Evolutionary conservation across 2,888 invertebrate genomes (phyloP).

Genomic region (Sinelater perroti): DNA sequence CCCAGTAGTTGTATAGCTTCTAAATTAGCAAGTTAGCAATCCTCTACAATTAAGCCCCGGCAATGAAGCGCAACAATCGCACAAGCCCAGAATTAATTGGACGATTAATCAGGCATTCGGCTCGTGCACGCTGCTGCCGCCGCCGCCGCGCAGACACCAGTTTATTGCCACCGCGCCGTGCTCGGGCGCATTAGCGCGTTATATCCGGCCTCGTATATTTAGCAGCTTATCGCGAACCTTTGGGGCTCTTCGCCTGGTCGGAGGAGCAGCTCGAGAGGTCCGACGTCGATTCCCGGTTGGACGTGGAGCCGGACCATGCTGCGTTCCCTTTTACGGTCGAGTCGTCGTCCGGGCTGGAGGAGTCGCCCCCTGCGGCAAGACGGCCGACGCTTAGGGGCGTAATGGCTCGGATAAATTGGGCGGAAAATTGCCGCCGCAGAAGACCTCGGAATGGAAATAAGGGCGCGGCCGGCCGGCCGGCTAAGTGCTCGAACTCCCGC

Average conservation of each 20-base stretch:
- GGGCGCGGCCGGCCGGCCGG: slow-evolving; percentile 14
- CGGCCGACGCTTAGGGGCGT: slow-evolving; percentile 11
- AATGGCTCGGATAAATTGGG: slow-evolving; percentile 10
- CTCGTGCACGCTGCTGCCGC: background rate
- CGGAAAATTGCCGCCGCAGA: slow-evolving; percentile 10
- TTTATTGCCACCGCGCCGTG: background rate
- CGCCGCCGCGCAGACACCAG: background rate
- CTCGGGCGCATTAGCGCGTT: background rate
- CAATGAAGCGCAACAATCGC: background rate
- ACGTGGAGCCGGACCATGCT: slow-evolving; percentile 61
- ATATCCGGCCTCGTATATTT: slow-evolving; percentile 35
- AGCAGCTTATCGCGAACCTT: slow-evolving; percentile 49
- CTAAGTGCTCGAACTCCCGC: slow-evolving; percentile 23
- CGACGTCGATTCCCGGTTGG: slow-evolving; percentile 59
- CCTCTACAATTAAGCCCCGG: background rate
- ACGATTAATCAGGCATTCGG: background rate
- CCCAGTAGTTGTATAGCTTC: too few species aligned
- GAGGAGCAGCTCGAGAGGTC: slow-evolving; percentile 57
- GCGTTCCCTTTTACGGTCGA: slow-evolving; percentile 67
- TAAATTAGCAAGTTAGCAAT: too few species aligned
- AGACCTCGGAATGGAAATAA: slow-evolving; percentile 13
- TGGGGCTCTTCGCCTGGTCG: slow-evolving; percentile 49
- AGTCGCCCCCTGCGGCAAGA: slow-evolving; percentile 57
- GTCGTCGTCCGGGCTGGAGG: slow-evolving; percentile 68
- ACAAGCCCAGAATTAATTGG: background rate